These are phyloP conservation scores for Amphimallon solstitiale DNA, from an alignment of 2,888 invertebrate species.

Conservation along the genomic window DNA sequence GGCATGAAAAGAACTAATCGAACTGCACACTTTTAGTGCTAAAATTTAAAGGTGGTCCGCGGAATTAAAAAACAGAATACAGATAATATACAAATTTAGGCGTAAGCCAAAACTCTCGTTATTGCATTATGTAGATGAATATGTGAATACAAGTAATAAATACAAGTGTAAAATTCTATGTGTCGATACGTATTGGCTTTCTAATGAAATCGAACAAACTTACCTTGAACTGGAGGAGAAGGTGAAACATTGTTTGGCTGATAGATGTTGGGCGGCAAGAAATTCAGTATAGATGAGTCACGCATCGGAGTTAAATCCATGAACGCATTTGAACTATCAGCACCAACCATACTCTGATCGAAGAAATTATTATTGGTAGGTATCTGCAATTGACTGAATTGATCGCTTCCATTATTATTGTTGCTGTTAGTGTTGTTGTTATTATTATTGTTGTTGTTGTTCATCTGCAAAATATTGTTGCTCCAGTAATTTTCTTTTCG, in stretches of 20 bases:
- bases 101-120: too few relatives aligned
- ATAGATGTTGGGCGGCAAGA: conserved; percentile 41
- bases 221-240: conserved; percentile 32
- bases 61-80: too few relatives aligned
- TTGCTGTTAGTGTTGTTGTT: background rate
- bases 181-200: too few relatives aligned
- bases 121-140: too few relatives aligned
- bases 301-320: conserved; percentile 46
- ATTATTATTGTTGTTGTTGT: conserved; percentile 55
- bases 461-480: conserved; percentile 41
- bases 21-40: too few relatives aligned
- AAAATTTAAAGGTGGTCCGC: too few relatives aligned
- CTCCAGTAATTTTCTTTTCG: conserved; percentile 53
- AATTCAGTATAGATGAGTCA: conserved; percentile 45
- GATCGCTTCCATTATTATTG: background rate
- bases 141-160: too few relatives aligned
- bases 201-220: background rate
- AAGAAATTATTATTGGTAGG: conserved; percentile 13
- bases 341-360: conserved; percentile 47
- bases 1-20: too few relatives aligned
- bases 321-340: conserved; percentile 50
- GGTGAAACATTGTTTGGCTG: conserved; percentile 7
- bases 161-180: too few relatives aligned
- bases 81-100: too few relatives aligned
- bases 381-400: too few relatives aligned